These are phyloP conservation scores for Tachina lurida DNA, from an alignment of 2,888 invertebrate species.

Conservation along the genomic window DNA sequence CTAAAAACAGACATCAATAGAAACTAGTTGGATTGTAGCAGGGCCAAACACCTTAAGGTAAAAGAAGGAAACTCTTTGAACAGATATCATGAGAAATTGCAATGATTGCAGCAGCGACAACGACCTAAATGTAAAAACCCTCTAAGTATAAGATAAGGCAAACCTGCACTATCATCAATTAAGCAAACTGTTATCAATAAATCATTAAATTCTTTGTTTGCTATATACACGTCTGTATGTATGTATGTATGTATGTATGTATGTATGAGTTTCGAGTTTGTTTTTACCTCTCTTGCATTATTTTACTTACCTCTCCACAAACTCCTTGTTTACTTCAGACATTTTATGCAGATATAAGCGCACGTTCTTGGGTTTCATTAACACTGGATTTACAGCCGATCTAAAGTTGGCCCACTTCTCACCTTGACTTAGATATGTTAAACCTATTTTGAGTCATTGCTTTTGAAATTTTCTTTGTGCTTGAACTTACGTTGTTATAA, in stretches of 20 bases:
- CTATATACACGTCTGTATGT: background rate
- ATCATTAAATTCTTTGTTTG: background rate
- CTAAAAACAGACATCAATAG: no score
- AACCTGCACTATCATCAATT: background rate
- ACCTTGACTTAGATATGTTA: slow-evolving; percentile 79
- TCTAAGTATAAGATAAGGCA: no score
- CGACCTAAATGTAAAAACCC: no score
- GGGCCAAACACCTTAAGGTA: no score
- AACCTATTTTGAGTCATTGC: background rate
- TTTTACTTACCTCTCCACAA: slow-evolving; percentile 77
- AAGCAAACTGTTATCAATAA: background rate
- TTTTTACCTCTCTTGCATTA: background rate
- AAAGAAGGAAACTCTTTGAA: no score
- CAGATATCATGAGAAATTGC: no score
- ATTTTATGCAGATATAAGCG: slow-evolving; percentile 84
- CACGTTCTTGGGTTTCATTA: slow-evolving; percentile 86
- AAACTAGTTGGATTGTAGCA: no score
- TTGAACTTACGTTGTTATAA: slow-evolving; percentile 65
- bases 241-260: background rate
- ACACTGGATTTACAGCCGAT: slow-evolving; percentile 86
- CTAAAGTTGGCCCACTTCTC: slow-evolving; percentile 87
- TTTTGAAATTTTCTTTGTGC: background rate
- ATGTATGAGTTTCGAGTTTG: background rate
- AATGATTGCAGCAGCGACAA: no score
- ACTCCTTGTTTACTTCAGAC: slow-evolving; percentile 83